Evolutionary conservation across 2,888 invertebrate genomes (phyloP), one percentile per base, ranked within the genome.

Genomic region (Napeogenes sylphis): DNA sequence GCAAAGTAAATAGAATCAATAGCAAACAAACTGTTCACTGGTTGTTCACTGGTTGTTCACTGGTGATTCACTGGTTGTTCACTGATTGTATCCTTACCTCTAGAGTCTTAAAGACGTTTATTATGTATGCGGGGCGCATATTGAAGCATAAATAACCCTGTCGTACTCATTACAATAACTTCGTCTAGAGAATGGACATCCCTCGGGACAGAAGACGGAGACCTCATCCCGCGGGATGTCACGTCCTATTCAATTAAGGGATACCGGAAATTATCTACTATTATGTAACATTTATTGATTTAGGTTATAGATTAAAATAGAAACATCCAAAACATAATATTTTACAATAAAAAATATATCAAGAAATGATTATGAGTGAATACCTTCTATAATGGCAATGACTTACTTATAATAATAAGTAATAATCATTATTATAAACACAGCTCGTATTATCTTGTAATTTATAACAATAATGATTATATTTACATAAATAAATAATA

Each of bases 131-230:
- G 76, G 83, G 80, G 75, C 78, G 87, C 87, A 79, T 86, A 84
- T 79, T 70, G 68, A 68, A 83, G 85, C 90, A 89, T 89, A 90
- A 90, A 89, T 90, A 90, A 89, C 87, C 84, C 82, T 84, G 86
- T 85, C 88, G 83, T 77, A 73, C 87, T 88, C 87, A 87, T 89
- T 89, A 89, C 86, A 86, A 87, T 87, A 84, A 85, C 81, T 86
- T 83, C 73, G 84, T 80, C 80, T 76, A 73, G 72, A 61, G 68
- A 74, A 74, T 72, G 83, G 80, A 81, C 76, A 78, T 83, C 83
- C 85, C 84, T 67, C 70, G 71, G 81, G 84, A 81, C 78, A 76
- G 81, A 77, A 76, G 10, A 77, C 79, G 83, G 85, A 84, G 80
- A 79, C 78, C 72, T 71, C 67, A 71, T 83, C 88, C 84, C 85